Evolutionary conservation across 2,797 vertebrate genomes (phyloP), one percentile per base, ranked within the genome.

Genomic region (Poeciliopsis presidionis): DNA sequence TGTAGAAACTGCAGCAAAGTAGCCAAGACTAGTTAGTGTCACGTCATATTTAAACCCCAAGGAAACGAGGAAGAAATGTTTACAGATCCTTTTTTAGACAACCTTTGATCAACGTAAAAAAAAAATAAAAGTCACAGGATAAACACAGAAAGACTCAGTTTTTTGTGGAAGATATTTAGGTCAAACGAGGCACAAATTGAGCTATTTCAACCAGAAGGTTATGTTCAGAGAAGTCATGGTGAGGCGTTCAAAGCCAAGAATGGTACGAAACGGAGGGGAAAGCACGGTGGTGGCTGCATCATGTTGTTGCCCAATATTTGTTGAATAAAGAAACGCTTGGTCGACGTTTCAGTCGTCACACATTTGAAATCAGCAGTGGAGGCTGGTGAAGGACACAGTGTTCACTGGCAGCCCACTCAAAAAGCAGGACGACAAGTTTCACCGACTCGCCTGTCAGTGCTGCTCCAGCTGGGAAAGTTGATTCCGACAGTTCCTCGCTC

Each of bases 381-480:
- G 76, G 82, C 12, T 39, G 76, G 79, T 20, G 72, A 87, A 79
- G 78, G 84, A 25, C 20, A 4, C 4, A 74, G 4, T 25, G 55
- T 67, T 41, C 4, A 14, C 61, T 1, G 16, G 20, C 45, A 47
- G 11, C 65, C 47, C 77, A 6, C 36, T 4, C n/a, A 51, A 3
- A 51, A 72, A 3, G 9, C 33, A 75, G 33, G 0, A 7, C 7
- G 53, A 22, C 33, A 36, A 28, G 53, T 59, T 87, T 81, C 72
- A 82, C 76, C 78, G 79, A 76, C 7, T 18, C 43, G 70, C n/a
- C 75, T n/a, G 74, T 73, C 78, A 43, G 59, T 25, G 69, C 46
- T 28, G 71, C 46, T 74, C 41, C 14, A 41, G 33, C 36, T 78
- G 77, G 79, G 74, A 73, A 84, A 82, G 28, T 45, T 43, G 65